These are phyloP conservation scores for Fistularia tabacaria DNA, from an alignment of 2,797 vertebrate genomes.

Conservation along the genomic window DNA sequence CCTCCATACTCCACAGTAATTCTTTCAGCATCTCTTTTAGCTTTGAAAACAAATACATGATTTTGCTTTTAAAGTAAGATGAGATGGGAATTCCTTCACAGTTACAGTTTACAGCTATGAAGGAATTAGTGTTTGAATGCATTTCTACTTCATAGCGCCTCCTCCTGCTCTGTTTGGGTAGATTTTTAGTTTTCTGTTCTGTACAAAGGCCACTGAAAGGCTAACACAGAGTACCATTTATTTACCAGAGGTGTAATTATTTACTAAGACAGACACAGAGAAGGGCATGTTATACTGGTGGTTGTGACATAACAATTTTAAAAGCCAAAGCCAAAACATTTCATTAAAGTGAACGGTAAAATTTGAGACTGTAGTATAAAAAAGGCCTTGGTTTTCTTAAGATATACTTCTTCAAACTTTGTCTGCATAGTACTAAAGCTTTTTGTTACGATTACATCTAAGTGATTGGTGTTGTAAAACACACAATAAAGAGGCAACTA, in stretches of 20 bases:
- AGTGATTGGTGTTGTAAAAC: no score
- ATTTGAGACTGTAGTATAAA: neutral
- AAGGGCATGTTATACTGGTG: slow-evolving; percentile 13
- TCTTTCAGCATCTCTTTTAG: no score
- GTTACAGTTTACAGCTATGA: no score
- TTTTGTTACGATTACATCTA: no score
- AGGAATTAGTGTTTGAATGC: no score
- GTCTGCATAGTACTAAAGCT: no score
- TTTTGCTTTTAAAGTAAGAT: no score
- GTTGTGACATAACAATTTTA: slow-evolving; percentile 3
- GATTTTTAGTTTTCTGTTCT: slow-evolving; percentile 29
- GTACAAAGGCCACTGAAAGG: slow-evolving; percentile 61
- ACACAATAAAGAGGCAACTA: neutral
- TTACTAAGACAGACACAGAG: slow-evolving; percentile 49
- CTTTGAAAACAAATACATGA: no score
- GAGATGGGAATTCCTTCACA: no score
- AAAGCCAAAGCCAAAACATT: neutral
- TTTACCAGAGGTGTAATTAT: slow-evolving; percentile 74
- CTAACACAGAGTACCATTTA: slow-evolving; percentile 37
- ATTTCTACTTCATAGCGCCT: slow-evolving; percentile 2
- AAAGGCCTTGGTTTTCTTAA: neutral
- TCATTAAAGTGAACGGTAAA: neutral
- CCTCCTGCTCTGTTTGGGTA: slow-evolving; percentile 30
- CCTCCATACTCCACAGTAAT: no score
- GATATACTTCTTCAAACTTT: neutral